These are phyloP conservation scores for Pteruthius melanotis DNA, from an alignment of 2,113 vertebrate species.

Conservation along the genomic window DNA sequence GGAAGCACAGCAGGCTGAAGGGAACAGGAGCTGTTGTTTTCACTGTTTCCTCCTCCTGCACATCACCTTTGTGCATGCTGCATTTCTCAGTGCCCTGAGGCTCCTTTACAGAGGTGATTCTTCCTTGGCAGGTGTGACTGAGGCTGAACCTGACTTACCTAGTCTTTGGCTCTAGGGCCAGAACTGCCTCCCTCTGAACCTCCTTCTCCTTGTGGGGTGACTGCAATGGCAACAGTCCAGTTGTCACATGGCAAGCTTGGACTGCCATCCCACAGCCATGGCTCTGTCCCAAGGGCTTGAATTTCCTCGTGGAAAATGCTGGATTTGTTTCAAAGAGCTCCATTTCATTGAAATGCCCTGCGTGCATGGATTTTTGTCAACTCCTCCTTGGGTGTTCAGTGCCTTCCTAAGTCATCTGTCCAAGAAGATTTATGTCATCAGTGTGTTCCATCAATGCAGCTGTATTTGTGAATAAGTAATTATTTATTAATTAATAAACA, in stretches of 20 bases:
- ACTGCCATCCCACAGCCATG: neutral
- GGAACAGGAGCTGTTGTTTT: neutral
- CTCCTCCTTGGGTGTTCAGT: neutral
- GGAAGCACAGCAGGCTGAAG: neutral
- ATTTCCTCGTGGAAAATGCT: neutral
- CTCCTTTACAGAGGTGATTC: neutral
- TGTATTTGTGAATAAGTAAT: neutral
- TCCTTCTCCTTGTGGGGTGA: neutral
- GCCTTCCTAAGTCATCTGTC: neutral
- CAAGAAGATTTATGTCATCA: neutral
- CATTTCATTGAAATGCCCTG: neutral
- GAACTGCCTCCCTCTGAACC: neutral
- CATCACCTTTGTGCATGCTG: neutral
- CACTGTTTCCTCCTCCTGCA: neutral
- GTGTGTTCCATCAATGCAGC: neutral
- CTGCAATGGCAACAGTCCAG: neutral
- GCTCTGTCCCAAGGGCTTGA: neutral
- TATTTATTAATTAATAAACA: constrained; percentile 40
- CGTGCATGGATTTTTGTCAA: neutral
- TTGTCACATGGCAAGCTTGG: neutral
- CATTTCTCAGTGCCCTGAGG: neutral
- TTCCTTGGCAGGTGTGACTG: neutral
- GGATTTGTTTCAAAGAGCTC: neutral
- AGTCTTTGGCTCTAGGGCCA: neutral
- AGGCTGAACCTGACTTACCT: neutral